Evolutionary conservation across 2,113 vertebrate genomes (phyloP).

Genomic region (Sander lucioperca): DNA sequence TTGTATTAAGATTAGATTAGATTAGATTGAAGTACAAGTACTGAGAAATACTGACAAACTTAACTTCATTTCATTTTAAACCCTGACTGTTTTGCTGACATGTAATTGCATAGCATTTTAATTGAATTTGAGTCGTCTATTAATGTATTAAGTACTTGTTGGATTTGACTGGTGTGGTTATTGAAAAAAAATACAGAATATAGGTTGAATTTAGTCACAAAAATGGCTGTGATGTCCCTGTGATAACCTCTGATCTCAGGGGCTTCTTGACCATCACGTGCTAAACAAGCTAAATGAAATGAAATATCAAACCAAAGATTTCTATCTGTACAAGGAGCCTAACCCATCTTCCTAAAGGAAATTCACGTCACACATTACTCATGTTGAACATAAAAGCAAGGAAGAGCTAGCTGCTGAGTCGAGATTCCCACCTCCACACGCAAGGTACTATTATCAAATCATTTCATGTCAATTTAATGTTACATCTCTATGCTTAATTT

Average conservation of each 20-base stretch:
- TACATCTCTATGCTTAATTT: neutral
- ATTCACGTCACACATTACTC: neutral
- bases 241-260: neutral
- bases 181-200: neutral
- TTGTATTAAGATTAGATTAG: neutral
- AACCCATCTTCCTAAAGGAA: neutral
- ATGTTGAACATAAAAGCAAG: constrained; percentile 28
- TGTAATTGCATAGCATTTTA: neutral
- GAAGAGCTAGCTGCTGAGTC: neutral
- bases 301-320: neutral
- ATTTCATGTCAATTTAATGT: neutral
- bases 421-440: neutral
- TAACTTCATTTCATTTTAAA: neutral
- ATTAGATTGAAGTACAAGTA: too few relatives aligned
- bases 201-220: neutral
- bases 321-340: neutral
- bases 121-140: neutral
- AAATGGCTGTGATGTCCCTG: neutral
- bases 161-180: neutral
- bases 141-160: neutral
- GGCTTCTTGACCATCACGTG: too few relatives aligned
- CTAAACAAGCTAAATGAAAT: neutral
- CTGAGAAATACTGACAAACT: too few relatives aligned
- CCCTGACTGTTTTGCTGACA: neutral
- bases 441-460: neutral